Evolutionary conservation across 2,888 invertebrate genomes (phyloP).

Genomic region (Choreutis nemorana): DNA sequence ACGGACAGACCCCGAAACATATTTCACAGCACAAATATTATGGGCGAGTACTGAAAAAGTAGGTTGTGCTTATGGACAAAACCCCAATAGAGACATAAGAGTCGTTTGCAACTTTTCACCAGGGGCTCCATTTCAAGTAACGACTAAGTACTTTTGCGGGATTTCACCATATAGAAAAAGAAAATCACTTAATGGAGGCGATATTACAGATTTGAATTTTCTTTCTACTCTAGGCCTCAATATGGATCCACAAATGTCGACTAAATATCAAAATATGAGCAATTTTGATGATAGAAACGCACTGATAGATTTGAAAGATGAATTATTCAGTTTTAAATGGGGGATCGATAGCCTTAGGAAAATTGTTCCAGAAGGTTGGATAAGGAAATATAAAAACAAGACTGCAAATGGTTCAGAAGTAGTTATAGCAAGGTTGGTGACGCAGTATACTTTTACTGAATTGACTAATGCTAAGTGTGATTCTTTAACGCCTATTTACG

Average conservation of each 20-base stretch:
- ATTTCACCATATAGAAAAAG: conserved; percentile 26
- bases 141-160: conserved; percentile 38
- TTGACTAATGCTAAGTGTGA: conserved; percentile 33
- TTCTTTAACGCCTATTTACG: conserved; percentile 32
- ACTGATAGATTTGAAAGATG: no score
- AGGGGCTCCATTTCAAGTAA: conserved; percentile 38
- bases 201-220: conserved; percentile 18
- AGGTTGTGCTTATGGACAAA: conserved; percentile 42
- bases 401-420: conserved; percentile 30
- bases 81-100: conserved; percentile 30
- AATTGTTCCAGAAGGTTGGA: conserved; percentile 26
- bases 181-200: conserved; percentile 10
- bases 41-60: conserved; percentile 49
- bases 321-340: conserved; percentile 12
- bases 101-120: conserved; percentile 50
- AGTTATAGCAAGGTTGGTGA: conserved; percentile 33
- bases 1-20: conserved; percentile 28
- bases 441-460: conserved; percentile 34
- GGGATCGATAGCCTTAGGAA: conserved; percentile 27
- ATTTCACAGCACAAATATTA: conserved; percentile 37
- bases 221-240: conserved; percentile 23
- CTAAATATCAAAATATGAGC: no score
- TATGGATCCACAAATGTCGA: conserved; percentile 14
- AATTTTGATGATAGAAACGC: not conserved
- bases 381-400: conserved; percentile 17